Percentiles rank a stretch among this genome's conserved stretches.
Evolutionary conservation across 2,113 vertebrate species (phyloP).

Genomic region (Dendropsophus ebraccatus): DNA sequence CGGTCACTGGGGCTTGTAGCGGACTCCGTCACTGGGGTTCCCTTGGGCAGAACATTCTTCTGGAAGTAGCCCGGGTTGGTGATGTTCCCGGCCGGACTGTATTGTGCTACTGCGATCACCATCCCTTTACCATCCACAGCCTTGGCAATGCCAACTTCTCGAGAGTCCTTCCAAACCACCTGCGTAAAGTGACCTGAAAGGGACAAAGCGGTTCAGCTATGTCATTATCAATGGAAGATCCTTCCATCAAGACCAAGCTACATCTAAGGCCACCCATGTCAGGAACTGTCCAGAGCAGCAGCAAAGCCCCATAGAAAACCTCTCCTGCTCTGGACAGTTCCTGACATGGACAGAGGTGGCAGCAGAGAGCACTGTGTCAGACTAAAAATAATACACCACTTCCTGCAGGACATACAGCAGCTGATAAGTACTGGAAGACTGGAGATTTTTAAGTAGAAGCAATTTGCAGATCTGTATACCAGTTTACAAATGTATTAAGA

Average conservation of each 20-base stretch:
- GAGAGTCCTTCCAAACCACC: slow-evolving; percentile 95
- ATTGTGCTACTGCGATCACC: slow-evolving; percentile 95
- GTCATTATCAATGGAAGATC: no score
- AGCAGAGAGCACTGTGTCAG: no score
- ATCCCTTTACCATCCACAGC: slow-evolving; percentile 90
- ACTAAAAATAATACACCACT: no score
- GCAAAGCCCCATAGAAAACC: no score
- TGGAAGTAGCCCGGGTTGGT: slow-evolving; percentile 94
- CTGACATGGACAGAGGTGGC: no score
- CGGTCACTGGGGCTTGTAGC: background rate
- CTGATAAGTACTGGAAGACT: no score
- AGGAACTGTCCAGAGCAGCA: no score
- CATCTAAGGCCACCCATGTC: background rate
- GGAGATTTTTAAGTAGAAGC: no score
- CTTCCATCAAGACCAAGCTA: background rate
- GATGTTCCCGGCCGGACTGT: slow-evolving; percentile 93
- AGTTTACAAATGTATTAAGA: no score
- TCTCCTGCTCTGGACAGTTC: no score
- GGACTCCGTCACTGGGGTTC: slow-evolving; percentile 27
- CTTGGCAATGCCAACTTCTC: slow-evolving; percentile 91
- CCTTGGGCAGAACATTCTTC: slow-evolving; percentile 86
- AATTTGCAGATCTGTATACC: no score
- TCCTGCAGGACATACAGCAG: no score
- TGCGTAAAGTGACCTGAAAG: slow-evolving; percentile 93
- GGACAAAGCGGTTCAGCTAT: background rate